These are phyloP conservation scores for Lasioglossum villosulum DNA, from an alignment of 2,888 invertebrate species.

Conservation along the genomic window DNA sequence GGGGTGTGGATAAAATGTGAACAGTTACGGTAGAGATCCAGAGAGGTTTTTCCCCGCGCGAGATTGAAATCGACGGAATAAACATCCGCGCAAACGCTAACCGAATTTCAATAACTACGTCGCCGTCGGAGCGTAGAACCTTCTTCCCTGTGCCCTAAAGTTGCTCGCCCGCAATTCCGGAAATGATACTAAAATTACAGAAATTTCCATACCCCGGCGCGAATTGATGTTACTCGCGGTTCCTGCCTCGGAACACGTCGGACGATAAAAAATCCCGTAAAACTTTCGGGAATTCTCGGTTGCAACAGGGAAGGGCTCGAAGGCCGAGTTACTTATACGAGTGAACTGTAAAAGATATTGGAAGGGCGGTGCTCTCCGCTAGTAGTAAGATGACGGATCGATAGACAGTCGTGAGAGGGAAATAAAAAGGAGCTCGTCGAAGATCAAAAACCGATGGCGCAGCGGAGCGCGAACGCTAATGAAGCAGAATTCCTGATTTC, in stretches of 20 bases:
- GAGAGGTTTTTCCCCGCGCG: neutral
- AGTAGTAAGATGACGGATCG: conserved; percentile 40
- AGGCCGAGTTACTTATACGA: conserved; percentile 56
- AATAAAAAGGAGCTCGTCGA: conserved; percentile 44
- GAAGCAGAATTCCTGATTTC: conserved; percentile 66
- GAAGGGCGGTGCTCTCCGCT: conserved; percentile 29
- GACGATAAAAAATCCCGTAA: conserved; percentile 44
- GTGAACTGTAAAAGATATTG: conserved; percentile 47
- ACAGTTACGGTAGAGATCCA: neutral
- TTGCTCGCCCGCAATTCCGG: neutral
- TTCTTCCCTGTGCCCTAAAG: neutral
- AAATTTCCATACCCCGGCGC: neutral
- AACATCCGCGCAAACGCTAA: neutral
- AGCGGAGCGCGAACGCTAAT: conserved; percentile 59
- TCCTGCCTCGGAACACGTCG: conserved; percentile 18
- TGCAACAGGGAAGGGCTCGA: conserved; percentile 17
- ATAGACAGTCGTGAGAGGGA: conserved; percentile 29
- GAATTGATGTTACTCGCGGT: conserved; percentile 15
- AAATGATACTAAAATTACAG: neutral
- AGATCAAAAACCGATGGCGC: conserved; percentile 56
- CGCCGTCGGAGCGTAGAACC: neutral
- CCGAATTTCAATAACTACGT: neutral
- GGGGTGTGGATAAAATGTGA: no score
- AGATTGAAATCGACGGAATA: neutral
- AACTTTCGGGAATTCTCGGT: neutral